Evolutionary conservation across 1,140 invertebrate genomes (phyloP).

Genomic region (Diorhabda elongata): DNA sequence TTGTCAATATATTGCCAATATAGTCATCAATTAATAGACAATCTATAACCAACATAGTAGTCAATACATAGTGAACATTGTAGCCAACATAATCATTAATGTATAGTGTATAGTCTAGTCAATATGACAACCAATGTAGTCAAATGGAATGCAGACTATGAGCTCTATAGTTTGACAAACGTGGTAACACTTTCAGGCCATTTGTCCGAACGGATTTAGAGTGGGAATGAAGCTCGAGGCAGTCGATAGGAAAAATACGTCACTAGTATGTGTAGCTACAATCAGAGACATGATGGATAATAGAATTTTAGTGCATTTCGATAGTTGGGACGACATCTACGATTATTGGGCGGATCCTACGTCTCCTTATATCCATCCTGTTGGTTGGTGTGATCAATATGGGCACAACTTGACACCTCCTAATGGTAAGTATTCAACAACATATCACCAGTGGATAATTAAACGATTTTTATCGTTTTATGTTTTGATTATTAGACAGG

Average conservation of each 20-base stretch:
- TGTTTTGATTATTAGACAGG: no score
- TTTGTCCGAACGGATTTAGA: slow-evolving; percentile 72
- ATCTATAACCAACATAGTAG: no score
- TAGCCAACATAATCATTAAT: no score
- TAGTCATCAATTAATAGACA: no score
- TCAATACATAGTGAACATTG: no score
- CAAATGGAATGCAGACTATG: no score
- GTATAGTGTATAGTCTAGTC: no score
- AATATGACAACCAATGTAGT: no score
- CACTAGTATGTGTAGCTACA: slow-evolving; percentile 82
- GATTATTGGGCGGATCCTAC: slow-evolving; percentile 90
- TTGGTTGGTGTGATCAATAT: slow-evolving; percentile 87
- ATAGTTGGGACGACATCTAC: slow-evolving; percentile 90
- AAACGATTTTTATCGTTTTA: no score
- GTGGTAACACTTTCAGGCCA: slow-evolving; percentile 50
- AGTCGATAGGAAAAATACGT: slow-evolving; percentile 85
- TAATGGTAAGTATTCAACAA: slow-evolving; percentile 60
- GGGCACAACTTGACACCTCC: slow-evolving; percentile 78
- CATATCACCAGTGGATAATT: no score
- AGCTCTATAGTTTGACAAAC: no score
- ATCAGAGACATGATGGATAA: slow-evolving; percentile 80
- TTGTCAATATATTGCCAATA: no score
- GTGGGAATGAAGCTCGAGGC: slow-evolving; percentile 94
- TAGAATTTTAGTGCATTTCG: slow-evolving; percentile 87
- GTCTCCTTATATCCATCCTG: slow-evolving; percentile 89